Evolutionary conservation across 35 echinoderm and acorn worm genomes (phyloP).

Genomic region (Strongylocentrotus purpuratus): DNA sequence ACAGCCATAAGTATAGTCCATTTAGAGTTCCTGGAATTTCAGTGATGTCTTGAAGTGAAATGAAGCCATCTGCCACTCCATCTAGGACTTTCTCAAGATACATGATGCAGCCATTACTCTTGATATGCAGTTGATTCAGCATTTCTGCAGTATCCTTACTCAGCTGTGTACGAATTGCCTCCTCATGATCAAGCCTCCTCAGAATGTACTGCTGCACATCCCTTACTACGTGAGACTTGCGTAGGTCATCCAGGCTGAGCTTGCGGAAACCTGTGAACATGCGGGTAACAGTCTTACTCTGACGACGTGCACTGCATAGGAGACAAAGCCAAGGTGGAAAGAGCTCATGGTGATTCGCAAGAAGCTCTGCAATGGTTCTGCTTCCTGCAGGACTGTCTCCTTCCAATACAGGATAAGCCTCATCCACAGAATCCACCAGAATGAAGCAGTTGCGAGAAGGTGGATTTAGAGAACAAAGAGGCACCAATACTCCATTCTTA

Average conservation of each 20-base stretch:
- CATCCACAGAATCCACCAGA: constrained; percentile 96
- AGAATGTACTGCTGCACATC: constrained; percentile 99
- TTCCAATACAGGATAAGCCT: constrained; percentile 76
- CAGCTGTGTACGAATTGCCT: constrained; percentile 86
- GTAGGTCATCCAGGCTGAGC: constrained; percentile 90
- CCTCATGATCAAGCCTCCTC: constrained; percentile 87
- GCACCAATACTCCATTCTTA: constrained; percentile 93
- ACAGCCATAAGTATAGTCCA: constrained; percentile 96
- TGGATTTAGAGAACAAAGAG: constrained; percentile 84
- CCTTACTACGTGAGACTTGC: constrained; percentile 94
- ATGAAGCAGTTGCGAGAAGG: constrained; percentile 94
- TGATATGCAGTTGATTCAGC: constrained; percentile 98
- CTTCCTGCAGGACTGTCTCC: constrained; percentile 75
- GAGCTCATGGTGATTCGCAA: constrained; percentile 97
- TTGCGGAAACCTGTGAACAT: constrained; percentile 99
- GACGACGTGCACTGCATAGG: constrained; percentile 90
- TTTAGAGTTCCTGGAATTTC: constrained; percentile 98
- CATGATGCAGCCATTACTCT: constrained; percentile 97
- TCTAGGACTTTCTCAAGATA: constrained; percentile 96
- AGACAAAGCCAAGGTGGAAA: constrained; percentile 96
- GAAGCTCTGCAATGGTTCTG: constrained; percentile 92
- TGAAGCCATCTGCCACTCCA: constrained; percentile 91
- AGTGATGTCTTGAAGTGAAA: constrained; percentile 81
- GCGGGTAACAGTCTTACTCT: constrained; percentile 92
- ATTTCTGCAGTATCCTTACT: constrained; percentile 98